Conservation (phyloP, 2,113 vertebrate genomes). For the Heteronetta atricapilla region DNA sequence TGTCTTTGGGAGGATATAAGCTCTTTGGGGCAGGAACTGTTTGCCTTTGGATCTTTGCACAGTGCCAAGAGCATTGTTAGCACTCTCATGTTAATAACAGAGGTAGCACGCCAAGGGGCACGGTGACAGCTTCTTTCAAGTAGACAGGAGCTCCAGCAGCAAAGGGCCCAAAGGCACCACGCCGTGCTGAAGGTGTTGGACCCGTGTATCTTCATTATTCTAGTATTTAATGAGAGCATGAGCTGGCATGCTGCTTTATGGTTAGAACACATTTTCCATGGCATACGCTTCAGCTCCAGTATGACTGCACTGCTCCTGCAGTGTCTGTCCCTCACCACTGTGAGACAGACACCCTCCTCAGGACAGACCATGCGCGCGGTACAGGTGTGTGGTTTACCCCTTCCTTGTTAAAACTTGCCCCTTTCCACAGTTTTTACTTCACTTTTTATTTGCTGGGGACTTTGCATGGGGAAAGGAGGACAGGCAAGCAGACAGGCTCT, state of each 20-base stretch:
- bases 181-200: accelerated
- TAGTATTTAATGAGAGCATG: background rate
- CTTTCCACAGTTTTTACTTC: background rate
- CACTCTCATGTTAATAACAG: background rate
- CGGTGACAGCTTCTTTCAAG: background rate
- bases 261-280: background rate
- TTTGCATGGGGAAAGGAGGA: background rate
- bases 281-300: background rate
- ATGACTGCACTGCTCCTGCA: background rate
- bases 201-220: background rate
- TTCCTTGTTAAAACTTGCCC: background rate
- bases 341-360: background rate
- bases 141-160: background rate
- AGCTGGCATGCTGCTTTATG: background rate
- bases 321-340: background rate
- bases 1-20: background rate
- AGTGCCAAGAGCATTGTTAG: background rate
- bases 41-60: background rate
- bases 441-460: background rate
- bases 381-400: background rate
- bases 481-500: background rate
- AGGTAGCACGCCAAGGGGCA: background rate
- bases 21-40: background rate
- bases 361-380: background rate
- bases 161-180: background rate